Evolutionary conservation across 2,113 vertebrate species (phyloP).

Genomic region (Ophiodon elongatus): DNA sequence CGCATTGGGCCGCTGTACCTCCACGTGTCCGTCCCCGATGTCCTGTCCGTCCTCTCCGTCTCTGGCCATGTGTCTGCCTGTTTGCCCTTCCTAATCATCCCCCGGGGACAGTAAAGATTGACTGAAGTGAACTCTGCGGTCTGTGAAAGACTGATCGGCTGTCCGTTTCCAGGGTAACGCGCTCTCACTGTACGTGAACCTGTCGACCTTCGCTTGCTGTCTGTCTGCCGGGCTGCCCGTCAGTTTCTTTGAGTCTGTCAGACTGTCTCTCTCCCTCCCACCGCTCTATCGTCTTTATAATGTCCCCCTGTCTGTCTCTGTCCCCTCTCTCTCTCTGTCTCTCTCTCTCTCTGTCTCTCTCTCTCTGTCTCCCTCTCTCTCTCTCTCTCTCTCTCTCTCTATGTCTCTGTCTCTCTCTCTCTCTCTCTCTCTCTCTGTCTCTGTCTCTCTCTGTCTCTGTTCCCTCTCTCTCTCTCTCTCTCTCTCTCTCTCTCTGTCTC

Average conservation of each 20-base stretch:
- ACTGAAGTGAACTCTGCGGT: conserved; percentile 54
- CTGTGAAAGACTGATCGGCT: conserved; percentile 56
- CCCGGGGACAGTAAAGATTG: conserved; percentile 51
- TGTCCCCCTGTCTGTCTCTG: conserved; percentile 12
- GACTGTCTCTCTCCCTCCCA: neutral
- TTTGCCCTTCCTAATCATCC: conserved; percentile 63
- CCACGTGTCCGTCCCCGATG: neutral
- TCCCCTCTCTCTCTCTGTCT: too few species aligned
- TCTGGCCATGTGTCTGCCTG: conserved; percentile 15
- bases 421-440: too few species aligned
- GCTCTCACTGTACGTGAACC: conserved; percentile 52
- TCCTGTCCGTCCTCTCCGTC: conserved; percentile 5
- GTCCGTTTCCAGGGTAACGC: conserved; percentile 53
- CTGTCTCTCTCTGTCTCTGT: too few species aligned
- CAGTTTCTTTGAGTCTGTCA: conserved; percentile 28
- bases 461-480: too few species aligned
- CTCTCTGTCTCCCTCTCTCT: too few species aligned
- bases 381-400: too few species aligned
- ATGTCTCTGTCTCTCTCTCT: too few species aligned
- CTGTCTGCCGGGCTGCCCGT: conserved; percentile 25
- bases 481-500: too few species aligned
- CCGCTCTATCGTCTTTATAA: neutral
- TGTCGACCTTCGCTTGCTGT: conserved; percentile 57
- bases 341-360: too few species aligned
- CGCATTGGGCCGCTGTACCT: neutral